A percentile compares a stretch with the other conserved stretches of the same genome.
phyloP scores from a whole-genome alignment of 2,113 vertebrate genomes.

The Rissa tridactyla region DNA sequence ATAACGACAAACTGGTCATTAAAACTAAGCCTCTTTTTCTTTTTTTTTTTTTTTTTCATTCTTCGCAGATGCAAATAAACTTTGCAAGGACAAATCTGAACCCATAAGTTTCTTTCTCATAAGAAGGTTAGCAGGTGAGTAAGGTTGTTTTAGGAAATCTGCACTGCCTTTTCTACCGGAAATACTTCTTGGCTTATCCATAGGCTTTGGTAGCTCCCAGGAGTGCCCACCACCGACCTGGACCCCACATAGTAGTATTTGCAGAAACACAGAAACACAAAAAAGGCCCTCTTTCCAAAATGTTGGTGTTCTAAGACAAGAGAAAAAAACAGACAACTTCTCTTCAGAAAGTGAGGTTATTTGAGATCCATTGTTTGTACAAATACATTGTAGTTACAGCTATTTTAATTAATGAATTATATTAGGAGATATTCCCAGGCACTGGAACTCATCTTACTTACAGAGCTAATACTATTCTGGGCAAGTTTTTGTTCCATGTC shows the following conservation, averaged over 20 bases:
- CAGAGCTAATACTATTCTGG: neutral
- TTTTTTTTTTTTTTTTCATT: neutral
- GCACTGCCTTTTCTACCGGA: neutral
- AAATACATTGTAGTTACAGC: neutral
- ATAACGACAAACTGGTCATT: constrained; percentile 28
- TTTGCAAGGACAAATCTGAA: constrained; percentile 13
- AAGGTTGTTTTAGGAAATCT: neutral
- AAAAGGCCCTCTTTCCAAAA: neutral
- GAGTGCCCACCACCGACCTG: neutral
- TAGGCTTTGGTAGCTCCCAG: neutral
- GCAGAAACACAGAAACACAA: neutral
- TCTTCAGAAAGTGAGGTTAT: neutral
- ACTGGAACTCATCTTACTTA: neutral
- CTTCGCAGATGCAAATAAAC: neutral
- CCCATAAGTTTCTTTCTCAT: neutral
- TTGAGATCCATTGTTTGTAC: neutral
- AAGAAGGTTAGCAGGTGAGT: neutral
- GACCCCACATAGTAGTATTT: neutral
- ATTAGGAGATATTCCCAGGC: fast-evolving
- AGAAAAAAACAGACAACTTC: neutral
- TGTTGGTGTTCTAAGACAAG: neutral
- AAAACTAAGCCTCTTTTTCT: neutral
- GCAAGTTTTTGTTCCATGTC: neutral
- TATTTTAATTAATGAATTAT: neutral
- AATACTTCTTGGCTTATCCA: neutral